phyloP scores from a whole-genome alignment of 2,797 vertebrate species.

The Sebastes reedi region DNA sequence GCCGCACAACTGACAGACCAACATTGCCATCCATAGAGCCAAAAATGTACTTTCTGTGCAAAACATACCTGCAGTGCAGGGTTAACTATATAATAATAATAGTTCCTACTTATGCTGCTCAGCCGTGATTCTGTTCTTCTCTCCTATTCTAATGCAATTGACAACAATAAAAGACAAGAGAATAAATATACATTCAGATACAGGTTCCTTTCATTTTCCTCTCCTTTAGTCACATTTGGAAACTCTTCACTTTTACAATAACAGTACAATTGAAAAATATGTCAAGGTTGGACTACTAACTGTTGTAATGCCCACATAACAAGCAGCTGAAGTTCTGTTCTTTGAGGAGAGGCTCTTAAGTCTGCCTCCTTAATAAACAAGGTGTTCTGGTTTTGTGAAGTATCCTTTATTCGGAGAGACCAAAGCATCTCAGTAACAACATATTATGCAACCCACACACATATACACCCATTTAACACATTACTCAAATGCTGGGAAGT shows the following conservation, averaged over 20 bases:
- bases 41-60: too few species aligned
- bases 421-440: constrained; percentile 10
- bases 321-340: neutral
- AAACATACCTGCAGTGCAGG: too few species aligned
- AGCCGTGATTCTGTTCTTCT: too few species aligned
- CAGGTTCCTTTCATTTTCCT: neutral
- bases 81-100: too few species aligned
- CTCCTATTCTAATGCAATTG: neutral
- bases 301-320: neutral
- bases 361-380: neutral
- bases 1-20: too few species aligned
- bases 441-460: constrained; percentile 10
- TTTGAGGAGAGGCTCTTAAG: neutral
- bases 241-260: neutral
- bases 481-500: constrained; percentile 23
- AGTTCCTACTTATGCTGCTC: too few species aligned
- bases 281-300: neutral
- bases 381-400: neutral
- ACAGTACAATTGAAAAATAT: neutral
- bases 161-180: neutral
- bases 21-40: too few species aligned
- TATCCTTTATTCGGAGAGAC: neutral
- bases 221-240: neutral
- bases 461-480: constrained; percentile 27
- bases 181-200: neutral